Conservation (phyloP, 1,140 invertebrate genomes). For the Calosoma granatense region DNA sequence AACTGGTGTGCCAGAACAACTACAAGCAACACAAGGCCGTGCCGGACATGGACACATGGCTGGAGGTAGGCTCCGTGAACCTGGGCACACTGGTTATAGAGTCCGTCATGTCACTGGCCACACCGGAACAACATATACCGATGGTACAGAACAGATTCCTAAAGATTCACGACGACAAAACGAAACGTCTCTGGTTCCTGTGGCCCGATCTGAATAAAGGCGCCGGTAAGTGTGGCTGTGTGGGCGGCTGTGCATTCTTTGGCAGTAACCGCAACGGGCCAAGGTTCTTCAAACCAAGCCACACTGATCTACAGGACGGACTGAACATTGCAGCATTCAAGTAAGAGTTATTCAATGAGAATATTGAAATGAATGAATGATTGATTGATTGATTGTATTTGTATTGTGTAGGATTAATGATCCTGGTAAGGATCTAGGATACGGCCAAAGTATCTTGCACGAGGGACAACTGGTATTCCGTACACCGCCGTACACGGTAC, state of each 20-base stretch:
- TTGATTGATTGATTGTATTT: too few relatives aligned
- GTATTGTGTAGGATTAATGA: conserved; percentile 45
- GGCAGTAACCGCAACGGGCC: conserved; percentile 78
- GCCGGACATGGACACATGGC: conserved; percentile 64
- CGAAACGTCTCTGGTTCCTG: conserved; percentile 87
- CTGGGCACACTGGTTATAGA: conserved; percentile 88
- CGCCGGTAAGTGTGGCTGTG: conserved; percentile 81
- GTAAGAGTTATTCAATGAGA: conserved; percentile 30
- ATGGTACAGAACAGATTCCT: conserved; percentile 78
- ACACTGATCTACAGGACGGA: conserved; percentile 68
- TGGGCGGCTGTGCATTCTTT: conserved; percentile 91
- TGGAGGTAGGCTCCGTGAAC: conserved; percentile 84
- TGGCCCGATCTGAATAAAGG: conserved; percentile 64
- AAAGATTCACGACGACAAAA: conserved; percentile 76
- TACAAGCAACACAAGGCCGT: conserved; percentile 30
- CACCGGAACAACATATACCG: conserved; percentile 63
- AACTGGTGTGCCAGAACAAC: conserved; percentile 50
- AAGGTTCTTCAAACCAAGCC: conserved; percentile 77
- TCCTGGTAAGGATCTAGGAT: conserved; percentile 62
- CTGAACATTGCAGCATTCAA: conserved; percentile 69
- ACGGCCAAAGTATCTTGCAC: conserved; percentile 88
- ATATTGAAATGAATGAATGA: not conserved
- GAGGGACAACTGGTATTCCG: conserved; percentile 82
- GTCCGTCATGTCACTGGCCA: conserved; percentile 72
- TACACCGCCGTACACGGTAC: conserved; percentile 72